Percentiles rank a stretch among this genome's conserved stretches.
phyloP scores from a whole-genome alignment of 2,888 invertebrate genomes.

The Argyresthia goedartella region DNA sequence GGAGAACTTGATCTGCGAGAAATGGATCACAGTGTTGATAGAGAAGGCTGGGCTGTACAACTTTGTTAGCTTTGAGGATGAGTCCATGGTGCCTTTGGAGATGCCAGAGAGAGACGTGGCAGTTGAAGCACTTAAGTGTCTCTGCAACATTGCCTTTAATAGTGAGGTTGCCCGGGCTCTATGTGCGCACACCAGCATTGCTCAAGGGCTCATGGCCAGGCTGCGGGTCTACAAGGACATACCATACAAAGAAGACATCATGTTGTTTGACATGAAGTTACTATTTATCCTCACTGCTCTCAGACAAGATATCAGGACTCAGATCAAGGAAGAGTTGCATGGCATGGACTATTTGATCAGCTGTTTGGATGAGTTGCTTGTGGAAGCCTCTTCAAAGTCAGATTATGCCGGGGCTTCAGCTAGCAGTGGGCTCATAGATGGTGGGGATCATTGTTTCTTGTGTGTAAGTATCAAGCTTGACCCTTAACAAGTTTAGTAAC shows the following conservation, averaged over 20 bases:
- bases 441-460: conserved; percentile 26
- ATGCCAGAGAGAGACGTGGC: conserved; percentile 66
- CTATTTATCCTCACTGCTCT: conserved; percentile 91
- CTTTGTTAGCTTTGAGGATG: conserved; percentile 42
- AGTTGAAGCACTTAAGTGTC: conserved; percentile 87
- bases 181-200: conserved; percentile 71
- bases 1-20: conserved; percentile 75
- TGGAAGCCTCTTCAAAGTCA: conserved; percentile 33
- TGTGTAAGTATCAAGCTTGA: conserved; percentile 24
- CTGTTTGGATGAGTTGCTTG: conserved; percentile 75
- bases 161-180: conserved; percentile 49
- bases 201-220: conserved; percentile 80
- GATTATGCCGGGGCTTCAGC: conserved; percentile 25
- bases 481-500: neutral
- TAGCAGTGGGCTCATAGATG: conserved; percentile 22
- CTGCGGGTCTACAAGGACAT: conserved; percentile 77
- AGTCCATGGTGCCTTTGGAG: conserved; percentile 34
- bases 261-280: conserved; percentile 89
- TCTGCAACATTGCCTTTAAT: conserved; percentile 91
- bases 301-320: conserved; percentile 75
- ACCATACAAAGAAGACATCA: conserved; percentile 77
- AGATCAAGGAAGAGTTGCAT: conserved; percentile 76
- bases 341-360: conserved; percentile 78
- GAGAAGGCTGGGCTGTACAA: conserved; percentile 74
- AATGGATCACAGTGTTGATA: conserved; percentile 77